Conservation (phyloP, 2,113 vertebrate genomes). For the Dipodomys merriami region DNA sequence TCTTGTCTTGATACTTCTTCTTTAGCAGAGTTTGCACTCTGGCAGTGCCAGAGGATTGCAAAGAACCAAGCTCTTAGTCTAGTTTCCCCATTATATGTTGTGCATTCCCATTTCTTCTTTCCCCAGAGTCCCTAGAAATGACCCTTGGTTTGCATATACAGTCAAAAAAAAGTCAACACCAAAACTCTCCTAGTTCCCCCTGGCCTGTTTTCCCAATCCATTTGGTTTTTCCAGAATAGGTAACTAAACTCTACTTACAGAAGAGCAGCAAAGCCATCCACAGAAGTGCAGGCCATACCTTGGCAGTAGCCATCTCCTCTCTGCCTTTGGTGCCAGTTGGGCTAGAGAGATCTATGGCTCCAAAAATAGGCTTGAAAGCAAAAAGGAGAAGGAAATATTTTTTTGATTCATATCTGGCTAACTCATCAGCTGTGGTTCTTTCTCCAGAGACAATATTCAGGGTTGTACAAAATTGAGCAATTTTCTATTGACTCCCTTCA, state of each 20-base stretch:
- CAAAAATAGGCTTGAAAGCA: constrained; percentile 34
- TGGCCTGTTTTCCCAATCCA: not conserved
- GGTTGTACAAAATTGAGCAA: not conserved
- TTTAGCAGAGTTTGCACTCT: not conserved
- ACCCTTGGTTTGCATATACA: not conserved
- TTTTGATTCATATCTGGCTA: constrained; percentile 61
- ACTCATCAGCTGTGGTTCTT: constrained; percentile 17
- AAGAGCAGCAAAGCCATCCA: constrained; percentile 20
- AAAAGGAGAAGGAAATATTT: constrained; percentile 77
- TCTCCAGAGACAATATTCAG: constrained; percentile 57
- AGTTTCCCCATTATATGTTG: not conserved
- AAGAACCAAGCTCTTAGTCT: not conserved
- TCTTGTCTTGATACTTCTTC: not conserved
- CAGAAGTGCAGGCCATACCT: not conserved
- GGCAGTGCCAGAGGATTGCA: not conserved
- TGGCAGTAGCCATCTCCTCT: not conserved
- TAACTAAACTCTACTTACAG: constrained; percentile 57
- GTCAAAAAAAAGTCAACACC: not conserved
- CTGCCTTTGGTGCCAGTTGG: not conserved
- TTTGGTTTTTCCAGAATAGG: not conserved
- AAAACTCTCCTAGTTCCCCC: not conserved
- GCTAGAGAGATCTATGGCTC: not conserved
- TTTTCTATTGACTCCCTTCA: not conserved
- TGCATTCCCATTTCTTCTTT: not conserved
- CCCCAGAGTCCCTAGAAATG: not conserved